Percentiles rank a stretch among this genome's conserved stretches.
phyloP scores from a whole-genome alignment of 2,113 vertebrate genomes.

The Cromileptes altivelis region DNA sequence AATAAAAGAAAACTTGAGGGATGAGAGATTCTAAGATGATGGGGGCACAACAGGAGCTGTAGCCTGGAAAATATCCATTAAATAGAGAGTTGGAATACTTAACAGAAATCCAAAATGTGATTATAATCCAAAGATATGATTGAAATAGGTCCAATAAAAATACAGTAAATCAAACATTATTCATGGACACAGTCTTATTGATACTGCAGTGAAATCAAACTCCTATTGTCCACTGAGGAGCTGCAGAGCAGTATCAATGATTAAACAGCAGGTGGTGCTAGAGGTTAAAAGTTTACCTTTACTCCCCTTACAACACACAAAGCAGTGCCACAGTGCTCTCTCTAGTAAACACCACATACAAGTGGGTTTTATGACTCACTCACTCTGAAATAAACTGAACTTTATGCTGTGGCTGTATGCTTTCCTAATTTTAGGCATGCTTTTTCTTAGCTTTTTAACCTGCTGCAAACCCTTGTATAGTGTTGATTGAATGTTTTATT shows the following conservation, averaged over 20 bases:
- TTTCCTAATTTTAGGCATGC: neutral
- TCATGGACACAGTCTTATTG: neutral
- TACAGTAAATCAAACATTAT: neutral
- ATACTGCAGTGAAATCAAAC: neutral
- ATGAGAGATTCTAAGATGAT: too few species aligned
- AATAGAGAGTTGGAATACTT: too few species aligned
- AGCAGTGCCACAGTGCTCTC: too few species aligned
- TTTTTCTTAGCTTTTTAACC: neutral
- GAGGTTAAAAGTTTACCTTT: neutral
- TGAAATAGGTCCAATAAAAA: neutral
- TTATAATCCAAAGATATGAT: neutral
- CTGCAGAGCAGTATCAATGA: neutral
- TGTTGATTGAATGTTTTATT: neutral
- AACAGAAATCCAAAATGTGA: neutral
- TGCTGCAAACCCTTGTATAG: neutral
- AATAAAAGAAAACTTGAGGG: neutral
- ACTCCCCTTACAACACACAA: neutral
- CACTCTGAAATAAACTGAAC: neutral
- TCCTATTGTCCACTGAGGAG: neutral
- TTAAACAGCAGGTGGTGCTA: constrained; percentile 65
- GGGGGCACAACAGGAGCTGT: too few species aligned
- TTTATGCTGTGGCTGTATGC: neutral
- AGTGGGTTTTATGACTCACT: neutral
- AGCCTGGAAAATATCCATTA: too few species aligned
- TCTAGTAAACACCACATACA: neutral